Base-by-base conservation (phyloP, 2,113 vertebrate genomes). In the Irena cyanogastra region DNA sequence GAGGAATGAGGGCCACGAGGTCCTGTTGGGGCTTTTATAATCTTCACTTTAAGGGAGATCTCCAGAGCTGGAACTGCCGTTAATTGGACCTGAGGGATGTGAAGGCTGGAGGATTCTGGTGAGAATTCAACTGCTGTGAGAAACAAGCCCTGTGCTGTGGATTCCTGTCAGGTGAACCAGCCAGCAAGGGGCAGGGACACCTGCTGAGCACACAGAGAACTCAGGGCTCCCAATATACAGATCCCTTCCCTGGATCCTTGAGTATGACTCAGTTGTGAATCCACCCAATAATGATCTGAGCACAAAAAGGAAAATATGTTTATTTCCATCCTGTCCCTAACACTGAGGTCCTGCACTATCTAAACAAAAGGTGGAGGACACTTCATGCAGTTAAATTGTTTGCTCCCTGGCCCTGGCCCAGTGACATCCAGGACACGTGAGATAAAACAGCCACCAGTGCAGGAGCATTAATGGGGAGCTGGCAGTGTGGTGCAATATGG, bases 201-300 rank as follows among this genome's bases (percentile, higher is more conserved):
- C 44, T 54, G 37, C 44, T 16, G 71, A 64, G 52, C 35, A 16
- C 24, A 30, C 44, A 19, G 61, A 41, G 64, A 54, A 8, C 41
- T 24, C 0, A 0, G 28, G n/a, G 33, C 61, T 59, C 4, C 22
- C 63, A 23, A 7, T 1, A 4, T 3, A 8, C 28, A 1, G 7
- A 64, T 39, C 69, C 65, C 31, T 16, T 12, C 13, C 57, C n/a
- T 13, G 33, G 16, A 14, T 37, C 44, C 1, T 61, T 16, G 37
- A 15, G 7, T 3, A 2, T 0, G 54, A 24, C 16, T 18, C n/a
- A 45, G 16, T 3, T 6, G 7, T 1, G 11, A 52, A 56, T 33
- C 19, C 39, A 30, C 35, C 68, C 37, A 15, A 1, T 7, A 45
- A 17, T 0, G 6, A n/a, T 8, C 83, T 69, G 59, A 52, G 59